Percentiles rank a stretch among this genome's conserved stretches.
Conservation (phyloP, 2,888 invertebrate species). For the Peribatodes rhomboidaria region DNA sequence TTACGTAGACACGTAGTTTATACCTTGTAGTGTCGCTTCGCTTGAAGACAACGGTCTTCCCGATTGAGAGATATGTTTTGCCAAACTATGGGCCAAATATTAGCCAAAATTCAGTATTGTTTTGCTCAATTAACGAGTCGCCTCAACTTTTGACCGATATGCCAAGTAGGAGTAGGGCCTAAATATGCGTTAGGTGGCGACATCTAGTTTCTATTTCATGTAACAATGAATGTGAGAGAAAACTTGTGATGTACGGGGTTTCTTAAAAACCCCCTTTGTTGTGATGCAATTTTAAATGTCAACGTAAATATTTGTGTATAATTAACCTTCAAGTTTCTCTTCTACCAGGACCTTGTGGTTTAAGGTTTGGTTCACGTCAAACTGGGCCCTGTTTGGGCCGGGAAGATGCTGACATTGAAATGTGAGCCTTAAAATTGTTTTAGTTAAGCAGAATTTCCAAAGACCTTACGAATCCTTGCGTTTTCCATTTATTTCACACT, state of each 20-base stretch:
- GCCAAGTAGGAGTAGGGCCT: conserved; percentile 44
- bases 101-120: conserved; percentile 63
- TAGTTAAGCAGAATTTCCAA: background rate
- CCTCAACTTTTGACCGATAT: conserved; percentile 28
- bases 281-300: conserved; percentile 26
- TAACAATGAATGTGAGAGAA: conserved; percentile 43
- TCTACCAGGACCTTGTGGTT: conserved; percentile 27
- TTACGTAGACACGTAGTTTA: conserved; percentile 80
- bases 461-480: background rate
- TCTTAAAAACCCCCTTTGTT: conserved; percentile 16
- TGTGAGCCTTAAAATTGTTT: background rate
- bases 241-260: conserved; percentile 33
- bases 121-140: conserved; percentile 67
- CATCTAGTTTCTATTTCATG: conserved; percentile 35
- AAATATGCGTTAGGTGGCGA: conserved; percentile 34
- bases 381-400: background rate
- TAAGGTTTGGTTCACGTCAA: background rate
- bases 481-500: background rate
- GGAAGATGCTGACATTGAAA: background rate
- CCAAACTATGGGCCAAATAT: conserved; percentile 78
- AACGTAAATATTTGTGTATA: conserved; percentile 30
- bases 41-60: conserved; percentile 82
- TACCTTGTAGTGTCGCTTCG: conserved; percentile 80
- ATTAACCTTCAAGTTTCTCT: conserved; percentile 32
- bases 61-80: conserved; percentile 67